A percentile compares a stretch with the other conserved stretches of the same genome.
phyloP scores from a whole-genome alignment of 2,113 vertebrate species.

The Pteronura brasiliensis region DNA sequence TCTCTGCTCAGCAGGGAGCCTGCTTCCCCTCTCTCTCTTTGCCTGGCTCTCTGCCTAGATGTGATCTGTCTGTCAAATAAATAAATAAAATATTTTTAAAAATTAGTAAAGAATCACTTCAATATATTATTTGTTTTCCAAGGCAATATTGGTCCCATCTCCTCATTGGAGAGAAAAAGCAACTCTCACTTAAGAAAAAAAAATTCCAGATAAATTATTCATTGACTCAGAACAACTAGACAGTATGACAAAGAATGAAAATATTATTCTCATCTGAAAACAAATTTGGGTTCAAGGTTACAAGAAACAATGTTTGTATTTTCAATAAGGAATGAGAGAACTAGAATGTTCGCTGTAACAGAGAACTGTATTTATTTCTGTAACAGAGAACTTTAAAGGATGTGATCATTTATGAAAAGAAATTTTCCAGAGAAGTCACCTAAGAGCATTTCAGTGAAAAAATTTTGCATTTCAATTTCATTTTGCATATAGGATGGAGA shows the following conservation, averaged over 20 bases:
- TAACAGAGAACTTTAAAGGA: not conserved
- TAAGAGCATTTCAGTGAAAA: conserved; percentile 14
- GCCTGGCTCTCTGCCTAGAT: no score
- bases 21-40: no score
- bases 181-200: not conserved
- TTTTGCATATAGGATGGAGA: not conserved
- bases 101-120: not conserved
- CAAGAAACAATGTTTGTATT: not conserved
- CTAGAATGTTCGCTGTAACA: not conserved
- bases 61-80: no score
- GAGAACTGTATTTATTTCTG: not conserved
- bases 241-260: not conserved
- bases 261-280: not conserved
- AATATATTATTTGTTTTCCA: not conserved
- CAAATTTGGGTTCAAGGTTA: conserved; percentile 7
- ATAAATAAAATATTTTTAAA: no score
- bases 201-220: not conserved
- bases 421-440: not conserved
- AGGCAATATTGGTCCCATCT: not conserved
- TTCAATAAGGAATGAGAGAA: conserved; percentile 14
- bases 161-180: not conserved
- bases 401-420: not conserved
- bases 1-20: no score
- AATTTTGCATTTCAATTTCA: conserved; percentile 19
- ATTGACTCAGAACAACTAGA: not conserved